Evolutionary conservation across 2,797 vertebrate species (phyloP).

Genomic region (Ptychadena robeensis): DNA sequence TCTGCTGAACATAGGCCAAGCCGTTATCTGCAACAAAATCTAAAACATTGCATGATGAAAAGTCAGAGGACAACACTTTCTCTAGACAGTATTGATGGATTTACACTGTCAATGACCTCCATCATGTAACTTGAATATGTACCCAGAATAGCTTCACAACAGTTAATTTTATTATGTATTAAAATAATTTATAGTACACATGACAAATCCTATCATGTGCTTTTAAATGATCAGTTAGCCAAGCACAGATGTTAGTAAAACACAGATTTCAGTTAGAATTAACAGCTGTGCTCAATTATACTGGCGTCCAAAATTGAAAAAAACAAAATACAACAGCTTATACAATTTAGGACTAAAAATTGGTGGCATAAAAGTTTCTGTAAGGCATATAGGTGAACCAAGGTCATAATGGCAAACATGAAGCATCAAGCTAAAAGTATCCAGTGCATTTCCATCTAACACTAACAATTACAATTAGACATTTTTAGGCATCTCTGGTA

Average conservation of each 20-base stretch:
- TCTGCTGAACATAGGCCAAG: conserved; percentile 4
- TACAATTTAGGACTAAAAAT: conserved; percentile 5
- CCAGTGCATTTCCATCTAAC: not conserved
- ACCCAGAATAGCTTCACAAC: not conserved
- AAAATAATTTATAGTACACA: not conserved
- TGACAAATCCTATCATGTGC: not conserved
- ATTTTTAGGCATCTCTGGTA: not conserved
- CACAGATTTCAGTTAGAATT: conserved; percentile 2
- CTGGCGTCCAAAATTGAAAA: conserved; percentile 25
- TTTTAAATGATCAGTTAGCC: conserved; percentile 9
- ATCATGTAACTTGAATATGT: not conserved
- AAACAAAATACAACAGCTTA: conserved; percentile 2
- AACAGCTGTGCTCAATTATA: conserved; percentile 43
- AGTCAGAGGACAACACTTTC: not conserved
- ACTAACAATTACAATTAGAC: not conserved
- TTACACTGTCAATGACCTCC: not conserved
- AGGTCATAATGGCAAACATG: not conserved
- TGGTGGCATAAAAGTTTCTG: not conserved
- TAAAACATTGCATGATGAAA: not conserved
- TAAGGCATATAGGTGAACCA: not conserved
- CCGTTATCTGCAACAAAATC: not conserved
- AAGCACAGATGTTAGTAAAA: conserved; percentile 20
- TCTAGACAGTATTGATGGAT: not conserved
- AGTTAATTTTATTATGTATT: not conserved
- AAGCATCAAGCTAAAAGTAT: not conserved